phyloP scores from a whole-genome alignment of 1,140 invertebrate genomes.

The Chlorops oryzae region DNA sequence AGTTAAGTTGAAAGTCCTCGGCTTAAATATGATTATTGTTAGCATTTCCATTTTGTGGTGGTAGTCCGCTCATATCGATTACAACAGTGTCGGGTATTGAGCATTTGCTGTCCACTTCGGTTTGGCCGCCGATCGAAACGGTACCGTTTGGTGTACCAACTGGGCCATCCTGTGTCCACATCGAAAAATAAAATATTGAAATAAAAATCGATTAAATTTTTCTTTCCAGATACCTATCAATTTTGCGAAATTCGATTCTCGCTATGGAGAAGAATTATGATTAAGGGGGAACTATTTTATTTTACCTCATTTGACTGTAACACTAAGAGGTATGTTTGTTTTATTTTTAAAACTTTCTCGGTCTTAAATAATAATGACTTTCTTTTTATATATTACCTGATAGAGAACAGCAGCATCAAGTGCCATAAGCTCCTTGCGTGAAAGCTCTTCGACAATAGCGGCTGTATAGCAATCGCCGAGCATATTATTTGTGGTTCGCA shows the following conservation, averaged over 20 bases:
- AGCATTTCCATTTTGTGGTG: constrained; percentile 2
- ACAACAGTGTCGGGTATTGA: constrained; percentile 38
- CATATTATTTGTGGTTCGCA: constrained; percentile 83
- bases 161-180: constrained; percentile 28
- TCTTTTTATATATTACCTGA: constrained; percentile 49
- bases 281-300: too few relatives aligned
- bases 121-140: constrained; percentile 32
- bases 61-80: constrained; percentile 33
- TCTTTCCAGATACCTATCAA: constrained; percentile 6
- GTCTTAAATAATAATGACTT: too few relatives aligned
- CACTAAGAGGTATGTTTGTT: background rate
- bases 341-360: background rate
- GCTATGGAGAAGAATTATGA: too few relatives aligned
- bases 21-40: constrained; percentile 12
- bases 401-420: constrained; percentile 59
- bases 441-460: constrained; percentile 76
- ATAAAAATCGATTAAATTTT: background rate
- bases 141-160: constrained; percentile 41
- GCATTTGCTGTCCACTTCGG: constrained; percentile 35
- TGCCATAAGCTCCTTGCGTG: constrained; percentile 71
- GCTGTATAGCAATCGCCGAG: constrained; percentile 82
- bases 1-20: too few relatives aligned
- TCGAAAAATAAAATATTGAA: background rate
- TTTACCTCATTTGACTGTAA: background rate
- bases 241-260: background rate